Evolutionary conservation across 2,797 vertebrate genomes (phyloP), one percentile per base, ranked within the genome.

Genomic region (Cyclopterus lumpus): DNA sequence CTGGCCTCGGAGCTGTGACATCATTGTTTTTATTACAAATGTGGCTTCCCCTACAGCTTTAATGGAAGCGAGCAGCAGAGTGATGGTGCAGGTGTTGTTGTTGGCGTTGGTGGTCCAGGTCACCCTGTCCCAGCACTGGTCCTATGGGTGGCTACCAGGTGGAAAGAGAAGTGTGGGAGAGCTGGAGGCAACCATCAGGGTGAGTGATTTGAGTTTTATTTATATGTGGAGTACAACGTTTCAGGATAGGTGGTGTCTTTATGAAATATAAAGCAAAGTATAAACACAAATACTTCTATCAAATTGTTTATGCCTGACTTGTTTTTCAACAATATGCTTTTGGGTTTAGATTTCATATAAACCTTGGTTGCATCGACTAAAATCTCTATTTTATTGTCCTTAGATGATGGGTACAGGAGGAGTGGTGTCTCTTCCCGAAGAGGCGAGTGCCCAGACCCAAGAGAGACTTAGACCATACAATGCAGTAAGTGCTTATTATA

Each of bases 71-170:
- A 90, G 83, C 83, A 85, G 89, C 88, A 91, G 81, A 91, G 80
- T 79, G 78, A 67, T 87, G 86, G 81, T 94, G 86, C 92, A 93
- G 87, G 91, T 94, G 92, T 80, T 94, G 83, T 48, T 95, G 82
- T 70, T 95, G 91, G 88, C 87, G 63, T 85, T 93, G 89, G 83
- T 93, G 89, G 86, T 91, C 67, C 93, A 95, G 87, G 92, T 93
- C 82, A 86, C 88, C 70, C 73, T 93, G 75, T 90, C 93, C 80
- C 95, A 95, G 86, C 95, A 95, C 82, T 96, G 94, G 95, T 96
- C 95, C 60, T 95, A 95, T 54, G 95, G 95, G 70, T 95, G 95
- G 95, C 87, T 96, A 86, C 95, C 95, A 65, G 95, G 94, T 20
- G 95, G 95, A 46, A 95, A 95, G 81, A 93, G 95, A 76, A 95